Conservation (phyloP, 2,888 invertebrate genomes). For the Hanleya hanleyi region DNA sequence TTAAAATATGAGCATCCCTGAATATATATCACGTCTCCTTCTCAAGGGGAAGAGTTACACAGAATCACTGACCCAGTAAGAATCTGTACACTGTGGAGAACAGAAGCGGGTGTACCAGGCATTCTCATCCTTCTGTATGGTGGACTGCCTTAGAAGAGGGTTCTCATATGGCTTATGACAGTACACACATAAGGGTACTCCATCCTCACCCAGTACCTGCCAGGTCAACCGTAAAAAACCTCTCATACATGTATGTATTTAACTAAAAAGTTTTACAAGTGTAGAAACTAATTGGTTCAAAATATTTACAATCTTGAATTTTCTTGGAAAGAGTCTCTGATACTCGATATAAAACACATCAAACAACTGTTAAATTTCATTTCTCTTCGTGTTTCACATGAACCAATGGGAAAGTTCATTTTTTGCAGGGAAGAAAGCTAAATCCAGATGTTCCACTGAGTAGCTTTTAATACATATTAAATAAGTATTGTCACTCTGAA, state of each 20-base stretch:
- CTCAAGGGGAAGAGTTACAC: too few species aligned
- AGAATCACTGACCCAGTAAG: constrained; percentile 66
- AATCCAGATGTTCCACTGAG: too few species aligned
- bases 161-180: constrained; percentile 60
- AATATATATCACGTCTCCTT: not conserved
- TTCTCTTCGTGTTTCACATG: too few species aligned
- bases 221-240: too few species aligned
- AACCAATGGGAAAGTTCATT: too few species aligned
- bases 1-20: not conserved
- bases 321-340: not conserved
- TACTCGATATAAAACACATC: too few species aligned
- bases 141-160: constrained; percentile 42
- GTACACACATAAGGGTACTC: constrained; percentile 63
- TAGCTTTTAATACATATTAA: too few species aligned
- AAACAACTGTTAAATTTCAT: too few species aligned
- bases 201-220: constrained; percentile 59
- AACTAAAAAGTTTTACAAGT: not conserved
- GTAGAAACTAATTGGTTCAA: not conserved
- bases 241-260: too few species aligned
- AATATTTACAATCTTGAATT: not conserved
- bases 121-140: constrained; percentile 48
- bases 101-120: constrained; percentile 69
- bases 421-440: too few species aligned
- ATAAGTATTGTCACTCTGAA: too few species aligned
- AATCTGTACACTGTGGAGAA: constrained; percentile 56